phyloP scores from a whole-genome alignment of 2,888 invertebrate species.

The Apoderus coryli region DNA sequence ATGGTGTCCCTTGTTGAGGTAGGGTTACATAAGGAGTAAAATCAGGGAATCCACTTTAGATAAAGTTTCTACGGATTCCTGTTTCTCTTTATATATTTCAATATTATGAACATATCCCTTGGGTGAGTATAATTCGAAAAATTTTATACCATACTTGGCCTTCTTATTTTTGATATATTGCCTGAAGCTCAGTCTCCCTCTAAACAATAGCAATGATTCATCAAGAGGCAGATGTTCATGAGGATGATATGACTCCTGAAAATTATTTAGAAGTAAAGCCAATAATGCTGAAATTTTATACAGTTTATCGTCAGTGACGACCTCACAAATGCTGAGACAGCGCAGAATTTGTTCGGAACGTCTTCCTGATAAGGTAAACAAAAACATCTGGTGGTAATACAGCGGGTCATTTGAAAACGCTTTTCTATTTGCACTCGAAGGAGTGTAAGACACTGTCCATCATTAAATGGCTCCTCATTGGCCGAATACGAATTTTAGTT shows the following conservation, averaged over 20 bases:
- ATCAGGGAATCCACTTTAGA: constrained; percentile 18
- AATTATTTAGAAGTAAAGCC: not conserved
- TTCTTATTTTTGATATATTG: constrained; percentile 17
- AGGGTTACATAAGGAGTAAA: constrained; percentile 20
- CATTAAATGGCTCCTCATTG: too few relatives aligned
- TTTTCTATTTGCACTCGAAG: too few relatives aligned
- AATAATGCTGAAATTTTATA: constrained; percentile 3
- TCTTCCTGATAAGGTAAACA: constrained; percentile 5
- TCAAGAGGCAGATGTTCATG: constrained; percentile 15
- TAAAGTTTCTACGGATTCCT: constrained; percentile 3
- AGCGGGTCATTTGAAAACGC: too few relatives aligned
- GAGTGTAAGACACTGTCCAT: too few relatives aligned
- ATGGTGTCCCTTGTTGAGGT: constrained; percentile 21
- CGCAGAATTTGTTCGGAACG: constrained; percentile 6
- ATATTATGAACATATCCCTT: constrained; percentile 17
- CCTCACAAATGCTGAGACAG: not conserved
- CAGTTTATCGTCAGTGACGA: not conserved
- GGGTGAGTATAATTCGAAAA: constrained; percentile 16
- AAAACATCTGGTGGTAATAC: constrained; percentile 5
- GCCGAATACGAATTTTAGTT: too few relatives aligned
- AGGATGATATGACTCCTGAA: constrained; percentile 3
- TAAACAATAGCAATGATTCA: constrained; percentile 14
- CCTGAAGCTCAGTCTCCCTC: constrained; percentile 16
- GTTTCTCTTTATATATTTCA: constrained; percentile 16
- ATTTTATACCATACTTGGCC: constrained; percentile 19